Percentiles rank a stretch among this genome's conserved stretches.
These are phyloP conservation scores for Myxocyprinus asiaticus DNA, from an alignment of 2,113 vertebrate genomes.

Conservation along the genomic window DNA sequence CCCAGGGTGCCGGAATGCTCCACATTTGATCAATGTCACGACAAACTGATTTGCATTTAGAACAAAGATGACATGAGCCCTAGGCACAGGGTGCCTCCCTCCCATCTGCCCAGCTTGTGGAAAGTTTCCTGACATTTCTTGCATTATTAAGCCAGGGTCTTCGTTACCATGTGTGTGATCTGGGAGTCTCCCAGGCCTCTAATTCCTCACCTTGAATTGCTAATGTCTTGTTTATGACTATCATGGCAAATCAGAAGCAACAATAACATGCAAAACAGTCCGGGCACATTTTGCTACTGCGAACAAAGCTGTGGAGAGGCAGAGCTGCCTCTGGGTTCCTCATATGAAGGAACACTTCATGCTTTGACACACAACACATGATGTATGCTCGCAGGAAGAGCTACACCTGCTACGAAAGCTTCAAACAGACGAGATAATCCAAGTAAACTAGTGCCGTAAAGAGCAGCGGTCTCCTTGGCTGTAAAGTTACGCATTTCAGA, in stretches of 20 bases:
- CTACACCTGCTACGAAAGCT: constrained; percentile 16
- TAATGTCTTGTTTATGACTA: constrained; percentile 72
- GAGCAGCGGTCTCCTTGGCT: neutral
- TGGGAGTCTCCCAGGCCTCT: constrained; percentile 70
- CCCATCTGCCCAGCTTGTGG: constrained; percentile 55
- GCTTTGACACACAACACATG: neutral
- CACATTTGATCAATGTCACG: constrained; percentile 61
- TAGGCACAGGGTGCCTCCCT: constrained; percentile 53
- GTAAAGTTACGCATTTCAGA: constrained; percentile 5
- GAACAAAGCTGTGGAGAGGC: constrained; percentile 42
- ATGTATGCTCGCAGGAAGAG: neutral
- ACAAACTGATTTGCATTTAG: constrained; percentile 64
- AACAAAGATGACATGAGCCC: constrained; percentile 65
- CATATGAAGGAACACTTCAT: neutral
- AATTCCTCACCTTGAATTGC: constrained; percentile 73
- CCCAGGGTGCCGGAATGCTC: constrained; percentile 20
- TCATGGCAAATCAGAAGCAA: constrained; percentile 60
- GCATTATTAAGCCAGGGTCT: constrained; percentile 72
- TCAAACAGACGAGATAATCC: constrained; percentile 7
- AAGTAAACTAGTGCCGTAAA: neutral
- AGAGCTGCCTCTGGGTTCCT: neutral
- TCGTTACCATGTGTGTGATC: constrained; percentile 73
- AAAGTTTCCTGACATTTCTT: constrained; percentile 73
- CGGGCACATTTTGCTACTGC: constrained; percentile 36
- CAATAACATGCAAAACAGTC: constrained; percentile 64